Evolutionary conservation across 2,888 invertebrate species (phyloP), one percentile per base, ranked within the genome.

Genomic region (Chaetoderma sp.): DNA sequence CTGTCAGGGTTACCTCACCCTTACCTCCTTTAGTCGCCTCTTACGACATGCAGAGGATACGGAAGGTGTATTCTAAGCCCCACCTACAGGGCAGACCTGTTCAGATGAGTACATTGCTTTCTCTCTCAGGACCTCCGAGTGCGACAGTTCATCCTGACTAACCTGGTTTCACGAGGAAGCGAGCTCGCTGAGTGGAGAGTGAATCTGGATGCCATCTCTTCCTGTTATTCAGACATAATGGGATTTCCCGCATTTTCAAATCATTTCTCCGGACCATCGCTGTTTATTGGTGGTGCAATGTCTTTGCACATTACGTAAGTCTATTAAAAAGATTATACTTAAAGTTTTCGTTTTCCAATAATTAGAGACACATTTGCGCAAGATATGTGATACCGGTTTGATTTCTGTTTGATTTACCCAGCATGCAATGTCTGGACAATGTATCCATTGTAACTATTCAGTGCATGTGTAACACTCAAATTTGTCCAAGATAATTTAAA

Each of bases 271-370:
- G 93, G 93, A 2, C 93, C 93, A 1, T 92, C 93, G 0, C 84
- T 95, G 5, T 97, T 98, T 85, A 88, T 98, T 64, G 94, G 92
- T 68, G 97, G 97, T 59, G 90, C 88, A 16, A 88, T 91, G n/a
- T 96, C 96, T 1, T 91, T 92, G 85, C 95, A 93, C 84, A 90
- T 97, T 76, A 78, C 73, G 79, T 84, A 76, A 66, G 79, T 78
- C 5, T 28, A 27, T 18, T 8, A 21, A 0, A 21, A 5, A 16
- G 13, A 27, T 27, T 32, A 13, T 32, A 49, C 50, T 54, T 49
- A 45, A 30, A 39, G 4, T 10, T 49, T 6, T 49, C 21, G 44
- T 45, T 23, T 25, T 54, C 28, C n/a, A n/a, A n/a, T n/a, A n/a
- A n/a, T n/a, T n/a, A n/a, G n/a, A n/a, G n/a, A n/a, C n/a, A n/a